Conservation (phyloP, 1,140 invertebrate species). For the Vollenhovia emeryi region DNA sequence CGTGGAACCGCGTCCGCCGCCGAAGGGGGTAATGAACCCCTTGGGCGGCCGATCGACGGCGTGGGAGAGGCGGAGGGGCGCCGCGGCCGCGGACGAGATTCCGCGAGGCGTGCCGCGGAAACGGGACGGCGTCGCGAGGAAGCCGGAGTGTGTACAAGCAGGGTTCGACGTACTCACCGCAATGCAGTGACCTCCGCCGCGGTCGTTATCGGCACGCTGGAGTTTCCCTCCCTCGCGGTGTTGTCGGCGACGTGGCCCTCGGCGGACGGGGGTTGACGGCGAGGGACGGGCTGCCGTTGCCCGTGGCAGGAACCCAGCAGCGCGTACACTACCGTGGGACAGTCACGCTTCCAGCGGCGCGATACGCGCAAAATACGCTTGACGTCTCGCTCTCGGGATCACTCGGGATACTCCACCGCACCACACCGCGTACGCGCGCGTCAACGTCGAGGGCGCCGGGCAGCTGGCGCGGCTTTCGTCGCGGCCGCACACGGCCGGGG, state of each 20-base stretch:
- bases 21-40: constrained; percentile 57
- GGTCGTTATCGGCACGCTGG: constrained; percentile 67
- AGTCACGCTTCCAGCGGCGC: constrained; percentile 68
- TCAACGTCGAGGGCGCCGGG: constrained; percentile 16
- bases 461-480: constrained; percentile 25
- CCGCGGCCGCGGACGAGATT: not conserved
- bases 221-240: constrained; percentile 66
- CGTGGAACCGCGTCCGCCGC: not conserved
- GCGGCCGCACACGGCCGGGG: constrained; percentile 1
- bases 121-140: not conserved
- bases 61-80: not conserved
- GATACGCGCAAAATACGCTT: constrained; percentile 31
- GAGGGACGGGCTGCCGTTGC: constrained; percentile 37
- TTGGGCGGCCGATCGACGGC: not conserved
- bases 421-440: constrained; percentile 36
- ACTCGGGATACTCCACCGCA: constrained; percentile 60
- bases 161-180: constrained; percentile 74
- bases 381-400: constrained; percentile 17
- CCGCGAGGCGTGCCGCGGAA: not conserved
- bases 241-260: constrained; percentile 65
- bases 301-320: constrained; percentile 75
- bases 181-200: constrained; percentile 76
- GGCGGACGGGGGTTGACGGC: constrained; percentile 75
- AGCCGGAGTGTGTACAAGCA: not conserved
- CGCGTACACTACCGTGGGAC: constrained; percentile 71